These are phyloP conservation scores for Acrocyrtus sp. DNA, from an alignment of 2,888 invertebrate species.

Conservation along the genomic window DNA sequence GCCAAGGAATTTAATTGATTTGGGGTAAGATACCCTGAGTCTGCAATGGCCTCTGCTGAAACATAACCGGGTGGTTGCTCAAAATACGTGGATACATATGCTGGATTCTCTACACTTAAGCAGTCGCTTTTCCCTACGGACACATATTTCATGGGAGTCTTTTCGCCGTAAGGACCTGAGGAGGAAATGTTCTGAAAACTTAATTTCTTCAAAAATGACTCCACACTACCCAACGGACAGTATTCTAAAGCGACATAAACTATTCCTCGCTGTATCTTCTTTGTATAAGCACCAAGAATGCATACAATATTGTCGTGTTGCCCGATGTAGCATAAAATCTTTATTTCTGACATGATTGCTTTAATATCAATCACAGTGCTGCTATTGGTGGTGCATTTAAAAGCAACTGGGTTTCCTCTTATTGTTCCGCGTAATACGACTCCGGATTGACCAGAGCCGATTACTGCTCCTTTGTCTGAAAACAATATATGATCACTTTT, in stretches of 20 bases:
- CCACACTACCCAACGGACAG: slow-evolving; percentile 32
- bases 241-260: slow-evolving; percentile 45
- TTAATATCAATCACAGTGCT: slow-evolving; percentile 32
- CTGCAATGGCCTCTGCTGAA: background rate
- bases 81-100: slow-evolving; percentile 3
- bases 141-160: background rate
- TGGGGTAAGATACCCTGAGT: background rate
- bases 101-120: background rate
- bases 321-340: slow-evolving; percentile 50
- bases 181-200: background rate
- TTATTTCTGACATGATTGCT: slow-evolving; percentile 47
- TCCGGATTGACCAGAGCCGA: slow-evolving; percentile 46
- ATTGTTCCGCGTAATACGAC: slow-evolving; percentile 32
- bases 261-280: slow-evolving; percentile 32
- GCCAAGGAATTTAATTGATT: background rate
- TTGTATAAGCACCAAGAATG: slow-evolving; percentile 49
- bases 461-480: slow-evolving; percentile 19
- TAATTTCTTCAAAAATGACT: slow-evolving; percentile 11
- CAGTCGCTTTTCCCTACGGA: background rate
- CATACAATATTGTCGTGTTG: slow-evolving; percentile 49
- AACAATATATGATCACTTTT: background rate
- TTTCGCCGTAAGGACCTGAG: background rate
- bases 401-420: slow-evolving; percentile 10
- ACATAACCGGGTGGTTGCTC: background rate
- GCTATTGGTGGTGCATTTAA: slow-evolving; percentile 36